Conservation (phyloP, 2,113 vertebrate species). For the Sialia sialis region DNA sequence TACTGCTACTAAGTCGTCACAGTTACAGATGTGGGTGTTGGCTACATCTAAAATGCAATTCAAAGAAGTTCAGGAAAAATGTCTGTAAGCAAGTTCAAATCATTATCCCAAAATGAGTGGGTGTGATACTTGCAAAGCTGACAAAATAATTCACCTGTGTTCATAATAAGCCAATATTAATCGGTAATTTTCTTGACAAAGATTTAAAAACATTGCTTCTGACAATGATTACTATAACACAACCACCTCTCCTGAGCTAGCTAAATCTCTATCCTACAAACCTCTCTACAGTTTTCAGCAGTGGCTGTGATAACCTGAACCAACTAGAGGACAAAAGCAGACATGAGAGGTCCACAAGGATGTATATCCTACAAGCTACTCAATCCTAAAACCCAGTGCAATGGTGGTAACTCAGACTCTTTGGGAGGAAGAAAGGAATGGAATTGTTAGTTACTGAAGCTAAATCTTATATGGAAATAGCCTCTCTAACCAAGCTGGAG, state of each 20-base stretch:
- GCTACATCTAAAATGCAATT: neutral
- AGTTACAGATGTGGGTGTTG: neutral
- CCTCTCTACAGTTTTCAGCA: neutral
- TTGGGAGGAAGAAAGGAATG: neutral
- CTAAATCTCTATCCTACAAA: neutral
- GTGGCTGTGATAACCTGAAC: neutral
- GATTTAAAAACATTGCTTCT: neutral
- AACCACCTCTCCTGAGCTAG: neutral
- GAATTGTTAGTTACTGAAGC: neutral
- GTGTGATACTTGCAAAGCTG: neutral
- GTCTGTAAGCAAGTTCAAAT: neutral
- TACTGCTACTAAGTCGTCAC: neutral
- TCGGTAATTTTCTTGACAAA: neutral
- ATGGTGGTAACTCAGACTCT: neutral
- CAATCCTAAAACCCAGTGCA: neutral
- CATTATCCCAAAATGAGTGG: neutral
- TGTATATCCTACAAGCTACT: neutral
- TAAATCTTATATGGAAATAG: neutral
- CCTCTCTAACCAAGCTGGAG: neutral
- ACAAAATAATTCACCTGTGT: neutral
- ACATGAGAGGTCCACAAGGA: neutral
- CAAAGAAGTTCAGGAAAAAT: neutral
- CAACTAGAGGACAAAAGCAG: neutral
- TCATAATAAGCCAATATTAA: neutral
- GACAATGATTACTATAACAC: neutral